Evolutionary conservation across 2,888 invertebrate species (phyloP), one percentile per base, ranked within the genome.

Genomic region (Synergus laeviventris): DNA sequence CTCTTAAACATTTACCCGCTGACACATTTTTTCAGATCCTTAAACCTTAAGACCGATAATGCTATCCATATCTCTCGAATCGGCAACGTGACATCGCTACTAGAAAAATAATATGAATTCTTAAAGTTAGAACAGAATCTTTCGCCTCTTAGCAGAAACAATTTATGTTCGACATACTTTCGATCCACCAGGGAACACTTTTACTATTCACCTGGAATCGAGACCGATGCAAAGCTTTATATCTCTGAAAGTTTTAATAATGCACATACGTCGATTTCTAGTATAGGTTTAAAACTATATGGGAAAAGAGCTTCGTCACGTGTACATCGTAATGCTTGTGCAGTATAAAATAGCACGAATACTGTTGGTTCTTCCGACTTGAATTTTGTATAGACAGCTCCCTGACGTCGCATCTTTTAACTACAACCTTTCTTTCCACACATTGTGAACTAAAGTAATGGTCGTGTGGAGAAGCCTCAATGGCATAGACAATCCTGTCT

Each of bases 1-100:
- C n/a, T 31, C 60, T 74, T 9, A 18, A 49, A 49, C 18, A 36
- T 74, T 74, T n/a, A n/a, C 38, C 42, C n/a, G 31, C 9, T 49
- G 31, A 49, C 70, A 70, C 49, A 70, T 70, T 70, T 70, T 49
- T 70, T 21, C 21, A 56, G 21, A 4, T 21, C 12, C 21, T 4
- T 56, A 56, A 56, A 56, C 56, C 21, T 56, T 21, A 21, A 12
- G 18, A 21, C 7, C 1, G 12, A 56, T 56, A 56, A 56, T 21
- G 18, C 56, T 18, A 21, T 56, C 7, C 12, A 9, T 56, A 21
- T 21, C 9, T 12, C n/a, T 49, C 1, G 12, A 56, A 56, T 18
- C 12, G 56, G 12, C 11, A 56, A 54, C 18, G 18, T 45, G 4
- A 45, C 7, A 45, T 7, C 5, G 7, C 1, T 16, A 5, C 7